Evolutionary conservation across 2,888 invertebrate species (phyloP).

Genomic region (Drosophila merina): DNA sequence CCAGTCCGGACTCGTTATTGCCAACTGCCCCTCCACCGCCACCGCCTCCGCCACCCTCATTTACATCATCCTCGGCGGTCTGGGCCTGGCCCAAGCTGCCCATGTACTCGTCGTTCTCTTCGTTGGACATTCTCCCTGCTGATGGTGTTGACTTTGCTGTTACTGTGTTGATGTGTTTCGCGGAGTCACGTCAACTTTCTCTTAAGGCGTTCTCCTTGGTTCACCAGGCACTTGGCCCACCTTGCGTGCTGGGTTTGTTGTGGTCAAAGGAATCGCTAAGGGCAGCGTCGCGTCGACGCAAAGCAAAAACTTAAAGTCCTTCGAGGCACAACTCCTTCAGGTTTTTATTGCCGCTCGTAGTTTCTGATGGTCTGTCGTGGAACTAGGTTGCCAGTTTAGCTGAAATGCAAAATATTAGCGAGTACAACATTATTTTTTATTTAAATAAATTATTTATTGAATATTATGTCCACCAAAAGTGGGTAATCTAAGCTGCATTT

Average conservation of each 20-base stretch:
- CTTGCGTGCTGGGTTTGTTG: constrained; percentile 72
- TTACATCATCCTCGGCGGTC: constrained; percentile 40
- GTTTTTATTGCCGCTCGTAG: constrained; percentile 17
- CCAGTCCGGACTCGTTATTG: constrained; percentile 73
- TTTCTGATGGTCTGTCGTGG: constrained; percentile 27
- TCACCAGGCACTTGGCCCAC: constrained; percentile 29
- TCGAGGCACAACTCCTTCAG: constrained; percentile 4
- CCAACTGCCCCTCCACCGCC: constrained; percentile 60
- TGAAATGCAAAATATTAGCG: constrained; percentile 7
- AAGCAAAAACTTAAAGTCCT: constrained; percentile 22
- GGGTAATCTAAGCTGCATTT: no score
- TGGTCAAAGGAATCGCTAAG: constrained; percentile 66
- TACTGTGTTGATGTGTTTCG: neutral
- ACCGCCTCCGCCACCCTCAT: constrained; percentile 39
- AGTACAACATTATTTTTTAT: neutral
- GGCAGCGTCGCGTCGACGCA: constrained; percentile 67
- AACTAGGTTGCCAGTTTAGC: constrained; percentile 14
- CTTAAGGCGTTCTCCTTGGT: constrained; percentile 44
- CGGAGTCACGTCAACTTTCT: constrained; percentile 47
- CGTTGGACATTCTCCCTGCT: constrained; percentile 67
- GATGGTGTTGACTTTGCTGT: constrained; percentile 18
- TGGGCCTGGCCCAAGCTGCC: constrained; percentile 48
- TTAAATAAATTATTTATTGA: no score
- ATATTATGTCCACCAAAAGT: no score
- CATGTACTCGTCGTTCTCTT: constrained; percentile 70